A percentile compares a stretch with the other conserved stretches of the same genome.
These are phyloP conservation scores for Drosophila subquinaria DNA, from an alignment of 2,888 invertebrate species.

Conservation along the genomic window DNA sequence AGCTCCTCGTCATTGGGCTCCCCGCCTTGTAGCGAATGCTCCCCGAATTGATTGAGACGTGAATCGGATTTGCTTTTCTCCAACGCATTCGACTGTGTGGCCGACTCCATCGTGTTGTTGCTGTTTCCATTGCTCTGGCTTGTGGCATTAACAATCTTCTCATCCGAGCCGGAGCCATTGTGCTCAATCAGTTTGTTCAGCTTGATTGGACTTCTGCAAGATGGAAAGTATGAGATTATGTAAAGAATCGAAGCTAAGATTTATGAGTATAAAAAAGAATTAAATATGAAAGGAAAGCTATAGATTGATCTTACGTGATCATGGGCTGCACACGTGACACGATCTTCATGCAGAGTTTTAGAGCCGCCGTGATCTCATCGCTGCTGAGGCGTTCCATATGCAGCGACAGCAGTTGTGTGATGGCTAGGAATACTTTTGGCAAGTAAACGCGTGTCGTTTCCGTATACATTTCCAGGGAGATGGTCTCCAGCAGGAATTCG, in stretches of 20 bases:
- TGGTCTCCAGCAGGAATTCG: conserved; percentile 91
- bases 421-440: conserved; percentile 90
- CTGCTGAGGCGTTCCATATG: conserved; percentile 86
- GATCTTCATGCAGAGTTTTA: conserved; percentile 90
- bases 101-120: conserved; percentile 36
- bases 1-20: conserved; percentile 83
- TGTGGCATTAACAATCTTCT: conserved; percentile 33
- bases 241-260: not conserved
- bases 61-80: conserved; percentile 90
- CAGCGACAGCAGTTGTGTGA: conserved; percentile 88
- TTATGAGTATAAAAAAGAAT: not conserved
- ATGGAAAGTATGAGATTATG: not conserved
- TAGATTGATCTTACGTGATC: conserved; percentile 83
- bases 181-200: conserved; percentile 68
- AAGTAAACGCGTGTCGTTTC: conserved; percentile 92
- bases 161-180: conserved; percentile 46
- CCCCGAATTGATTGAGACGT: conserved; percentile 86
- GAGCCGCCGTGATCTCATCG: conserved; percentile 88
- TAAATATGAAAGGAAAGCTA: not conserved
- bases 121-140: conserved; percentile 26
- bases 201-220: conserved; percentile 83
- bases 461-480: conserved; percentile 91
- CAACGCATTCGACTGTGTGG: conserved; percentile 75
- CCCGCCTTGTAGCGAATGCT: conserved; percentile 60
- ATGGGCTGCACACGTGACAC: conserved; percentile 91